These are phyloP conservation scores for Zaprionus tsacasi DNA, from an alignment of 1,140 invertebrate genomes.

Conservation along the genomic window DNA sequence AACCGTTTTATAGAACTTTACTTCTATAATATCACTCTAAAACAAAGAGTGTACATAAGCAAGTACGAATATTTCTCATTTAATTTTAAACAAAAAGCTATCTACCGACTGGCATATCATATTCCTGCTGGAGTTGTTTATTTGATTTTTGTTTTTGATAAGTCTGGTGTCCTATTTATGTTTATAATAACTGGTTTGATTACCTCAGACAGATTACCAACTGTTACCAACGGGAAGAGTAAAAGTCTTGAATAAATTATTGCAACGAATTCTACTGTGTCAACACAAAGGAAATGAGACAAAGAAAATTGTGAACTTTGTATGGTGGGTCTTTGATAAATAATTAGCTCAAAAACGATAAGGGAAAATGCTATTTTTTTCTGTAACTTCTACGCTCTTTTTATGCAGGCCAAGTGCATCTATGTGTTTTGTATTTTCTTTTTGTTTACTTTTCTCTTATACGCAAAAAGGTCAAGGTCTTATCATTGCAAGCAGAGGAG, in stretches of 20 bases:
- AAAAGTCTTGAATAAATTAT: neutral
- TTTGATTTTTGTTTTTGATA: neutral
- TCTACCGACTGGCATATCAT: neutral
- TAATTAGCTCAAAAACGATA: conserved; percentile 22
- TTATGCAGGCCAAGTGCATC: conserved; percentile 9
- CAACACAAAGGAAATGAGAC: conserved; percentile 26
- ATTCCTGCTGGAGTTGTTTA: neutral
- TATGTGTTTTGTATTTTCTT: neutral
- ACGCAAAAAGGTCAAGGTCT: conserved; percentile 67
- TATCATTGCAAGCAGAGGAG: neutral
- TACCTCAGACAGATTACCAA: neutral
- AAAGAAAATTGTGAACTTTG: conserved; percentile 27
- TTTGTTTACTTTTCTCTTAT: neutral
- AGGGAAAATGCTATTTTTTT: neutral
- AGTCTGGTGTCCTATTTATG: neutral
- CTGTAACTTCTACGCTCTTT: neutral
- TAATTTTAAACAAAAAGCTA: neutral
- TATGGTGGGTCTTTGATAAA: conserved; percentile 26
- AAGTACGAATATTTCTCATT: neutral
- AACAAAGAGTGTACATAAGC: neutral
- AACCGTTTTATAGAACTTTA: no score
- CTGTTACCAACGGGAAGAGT: neutral
- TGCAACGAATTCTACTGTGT: neutral
- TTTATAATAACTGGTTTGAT: neutral
- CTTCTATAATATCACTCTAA: no score